These are phyloP conservation scores for Diplosoma virens DNA, from an alignment of 23 tunicate genomes.

Conservation along the genomic window DNA sequence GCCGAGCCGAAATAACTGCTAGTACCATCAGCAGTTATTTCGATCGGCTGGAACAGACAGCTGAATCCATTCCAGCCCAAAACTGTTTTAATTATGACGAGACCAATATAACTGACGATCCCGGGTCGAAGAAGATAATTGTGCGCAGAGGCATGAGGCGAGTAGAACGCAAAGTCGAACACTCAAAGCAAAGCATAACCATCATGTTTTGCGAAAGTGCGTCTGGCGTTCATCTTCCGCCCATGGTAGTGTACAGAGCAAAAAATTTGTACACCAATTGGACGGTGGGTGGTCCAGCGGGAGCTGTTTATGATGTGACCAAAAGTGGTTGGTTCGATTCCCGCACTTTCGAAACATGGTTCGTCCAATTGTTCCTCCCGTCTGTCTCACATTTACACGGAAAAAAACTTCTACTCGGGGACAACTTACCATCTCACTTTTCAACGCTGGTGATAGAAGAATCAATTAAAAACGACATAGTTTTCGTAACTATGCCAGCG, in stretches of 20 bases:
- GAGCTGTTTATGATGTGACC: slow-evolving; percentile 22
- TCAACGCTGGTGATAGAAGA: slow-evolving; percentile 2
- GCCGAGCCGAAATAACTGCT: background rate
- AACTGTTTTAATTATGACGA: slow-evolving; percentile 25
- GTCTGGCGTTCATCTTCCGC: slow-evolving; percentile 1
- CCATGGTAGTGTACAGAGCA: slow-evolving; percentile 32
- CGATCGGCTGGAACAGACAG: background rate
- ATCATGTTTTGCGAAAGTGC: slow-evolving; percentile 30
- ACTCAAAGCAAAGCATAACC: slow-evolving; percentile 4
- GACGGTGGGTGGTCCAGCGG: slow-evolving; percentile 27
- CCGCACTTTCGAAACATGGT: slow-evolving; percentile 21
- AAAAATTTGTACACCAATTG: background rate
- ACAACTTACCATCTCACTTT: slow-evolving; percentile 24
- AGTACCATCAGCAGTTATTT: slow-evolving; percentile 13
- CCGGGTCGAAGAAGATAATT: slow-evolving; percentile 13
- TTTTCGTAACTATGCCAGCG: slow-evolving; percentile 13
- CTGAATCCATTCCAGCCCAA: slow-evolving; percentile 3
- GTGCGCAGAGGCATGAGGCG: slow-evolving; percentile 9
- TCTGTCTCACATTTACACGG: background rate
- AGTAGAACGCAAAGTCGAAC: background rate
- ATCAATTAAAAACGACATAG: slow-evolving; percentile 7
- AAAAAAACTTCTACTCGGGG: background rate
- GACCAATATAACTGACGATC: slow-evolving; percentile 4
- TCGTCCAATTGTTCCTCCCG: background rate
- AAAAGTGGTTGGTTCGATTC: slow-evolving; percentile 19